Evolutionary conservation across 2,113 vertebrate genomes (phyloP), one percentile per base, ranked within the genome.

Genomic region (Psephotus haematonotus): DNA sequence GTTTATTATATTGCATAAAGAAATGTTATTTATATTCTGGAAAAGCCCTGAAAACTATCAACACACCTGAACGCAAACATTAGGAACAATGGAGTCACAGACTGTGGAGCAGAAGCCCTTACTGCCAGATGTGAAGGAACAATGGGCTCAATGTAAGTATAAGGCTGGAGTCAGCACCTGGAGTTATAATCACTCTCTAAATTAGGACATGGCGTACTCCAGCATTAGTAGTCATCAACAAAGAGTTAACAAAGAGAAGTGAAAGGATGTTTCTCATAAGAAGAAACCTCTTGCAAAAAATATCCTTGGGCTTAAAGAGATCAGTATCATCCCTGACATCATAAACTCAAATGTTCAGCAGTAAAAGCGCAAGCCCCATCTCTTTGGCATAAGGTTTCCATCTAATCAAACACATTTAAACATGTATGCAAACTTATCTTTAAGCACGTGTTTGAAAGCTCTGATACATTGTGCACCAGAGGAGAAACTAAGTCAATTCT

Each of bases 21-120:
- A 69, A 85, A 28, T 33, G 7, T 35, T 70, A 37, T 3, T 16
- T 59, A 7, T 60, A 64, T 31, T 75, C 20, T 78, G 55, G 53
- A 64, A 75, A 62, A 75, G 19, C 2, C 6, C 19, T 82, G n/a
- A 8, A 62, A 79, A 49, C 20, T 25, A 25, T 10, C 2, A 11
- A 23, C n/a, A 46, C 17, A 39, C 9, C 16, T 43, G 55, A 35
- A 44, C 20, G 60, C 24, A 78, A 82, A 47, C 14, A 25, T 14
- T n/a, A 62, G 23, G 37, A 90, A 7, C 16, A 52, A 25, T 0
- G 1, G 60, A 44, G 39, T 67, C 3, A 23, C 1, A 0, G 20
- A 20, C 5, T 63, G 8, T 44, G 39, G 25, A 68, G 39, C 1
- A 79, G 52, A 31, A 75, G 4, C 28, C 78, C 35, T 60, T 65